A percentile compares a stretch with the other conserved stretches of the same genome.
These are phyloP conservation scores for Premnoplex brunnescens DNA, from an alignment of 2,797 vertebrate species.

Conservation along the genomic window DNA sequence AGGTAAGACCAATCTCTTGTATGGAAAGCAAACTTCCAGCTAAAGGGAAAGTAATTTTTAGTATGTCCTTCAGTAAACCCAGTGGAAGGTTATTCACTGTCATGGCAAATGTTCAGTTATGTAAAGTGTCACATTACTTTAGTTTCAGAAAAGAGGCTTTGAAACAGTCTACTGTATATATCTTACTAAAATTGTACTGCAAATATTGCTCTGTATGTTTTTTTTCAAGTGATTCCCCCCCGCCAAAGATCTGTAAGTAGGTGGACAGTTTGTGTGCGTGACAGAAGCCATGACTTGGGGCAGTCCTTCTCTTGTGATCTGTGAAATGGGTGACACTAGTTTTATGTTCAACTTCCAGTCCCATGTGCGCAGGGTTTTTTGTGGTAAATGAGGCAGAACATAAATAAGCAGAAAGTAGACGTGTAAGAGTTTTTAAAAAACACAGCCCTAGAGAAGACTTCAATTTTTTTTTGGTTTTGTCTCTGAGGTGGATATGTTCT, in stretches of 20 bases:
- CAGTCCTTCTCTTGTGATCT: background rate
- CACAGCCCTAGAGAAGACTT: background rate
- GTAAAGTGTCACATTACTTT: conserved; percentile 65
- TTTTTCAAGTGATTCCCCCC: background rate
- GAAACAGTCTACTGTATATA: conserved; percentile 12
- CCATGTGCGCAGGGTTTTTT: background rate
- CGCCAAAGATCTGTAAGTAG: background rate
- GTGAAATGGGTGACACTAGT: background rate
- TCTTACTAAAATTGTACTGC: conserved; percentile 8
- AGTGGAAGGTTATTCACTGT: conserved; percentile 52
- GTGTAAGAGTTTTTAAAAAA: background rate
- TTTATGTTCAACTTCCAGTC: background rate
- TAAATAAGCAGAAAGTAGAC: background rate
- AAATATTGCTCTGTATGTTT: background rate
- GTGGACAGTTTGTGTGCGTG: background rate
- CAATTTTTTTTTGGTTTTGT: background rate
- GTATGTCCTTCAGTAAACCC: conserved; percentile 29
- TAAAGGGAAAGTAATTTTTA: background rate
- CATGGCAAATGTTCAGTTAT: conserved; percentile 58
- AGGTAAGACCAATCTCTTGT: background rate
- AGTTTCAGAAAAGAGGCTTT: conserved; percentile 50
- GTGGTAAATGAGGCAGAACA: background rate
- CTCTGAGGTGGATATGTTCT: background rate
- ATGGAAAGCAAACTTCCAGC: background rate
- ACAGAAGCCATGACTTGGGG: background rate